Conservation (phyloP, 2,797 vertebrate species). For the Fringilla coelebs region DNA sequence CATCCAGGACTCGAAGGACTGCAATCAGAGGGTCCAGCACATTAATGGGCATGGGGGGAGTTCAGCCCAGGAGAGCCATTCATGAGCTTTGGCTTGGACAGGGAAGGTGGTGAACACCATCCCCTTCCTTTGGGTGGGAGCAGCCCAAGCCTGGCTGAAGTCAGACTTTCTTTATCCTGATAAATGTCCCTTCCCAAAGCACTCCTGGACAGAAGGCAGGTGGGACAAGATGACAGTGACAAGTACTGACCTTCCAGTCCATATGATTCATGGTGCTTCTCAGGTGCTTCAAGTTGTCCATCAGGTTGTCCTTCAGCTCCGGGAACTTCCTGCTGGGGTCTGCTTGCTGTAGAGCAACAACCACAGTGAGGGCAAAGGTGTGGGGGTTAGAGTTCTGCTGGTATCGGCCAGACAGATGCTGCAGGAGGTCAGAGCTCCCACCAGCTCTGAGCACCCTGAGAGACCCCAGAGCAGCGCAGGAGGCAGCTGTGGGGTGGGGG, state of each 20-base stretch:
- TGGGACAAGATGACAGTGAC: neutral
- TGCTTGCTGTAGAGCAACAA: slow-evolving; percentile 29
- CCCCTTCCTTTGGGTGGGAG: neutral
- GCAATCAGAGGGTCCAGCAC: neutral
- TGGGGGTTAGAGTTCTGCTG: neutral
- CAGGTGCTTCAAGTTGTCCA: slow-evolving; percentile 77
- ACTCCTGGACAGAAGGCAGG: neutral
- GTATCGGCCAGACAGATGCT: neutral
- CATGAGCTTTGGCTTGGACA: neutral
- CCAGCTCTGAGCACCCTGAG: neutral
- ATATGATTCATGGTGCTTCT: slow-evolving; percentile 63
- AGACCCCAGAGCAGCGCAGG: neutral
- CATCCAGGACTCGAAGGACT: slow-evolving; percentile 87
- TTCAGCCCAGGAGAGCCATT: neutral
- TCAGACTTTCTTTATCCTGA: neutral
- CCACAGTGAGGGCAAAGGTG: neutral
- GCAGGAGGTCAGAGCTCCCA: neutral
- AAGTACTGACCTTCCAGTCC: slow-evolving; percentile 82
- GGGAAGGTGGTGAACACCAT: neutral
- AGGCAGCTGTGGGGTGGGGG: fast-evolving
- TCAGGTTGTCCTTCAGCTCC: slow-evolving; percentile 76
- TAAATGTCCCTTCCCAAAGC: neutral
- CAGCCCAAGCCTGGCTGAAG: neutral
- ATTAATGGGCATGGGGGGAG: fast-evolving
- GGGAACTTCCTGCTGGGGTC: slow-evolving; percentile 76